Evolutionary conservation across 2,797 vertebrate species (phyloP).

Genomic region (Adrianichthys oophorus): DNA sequence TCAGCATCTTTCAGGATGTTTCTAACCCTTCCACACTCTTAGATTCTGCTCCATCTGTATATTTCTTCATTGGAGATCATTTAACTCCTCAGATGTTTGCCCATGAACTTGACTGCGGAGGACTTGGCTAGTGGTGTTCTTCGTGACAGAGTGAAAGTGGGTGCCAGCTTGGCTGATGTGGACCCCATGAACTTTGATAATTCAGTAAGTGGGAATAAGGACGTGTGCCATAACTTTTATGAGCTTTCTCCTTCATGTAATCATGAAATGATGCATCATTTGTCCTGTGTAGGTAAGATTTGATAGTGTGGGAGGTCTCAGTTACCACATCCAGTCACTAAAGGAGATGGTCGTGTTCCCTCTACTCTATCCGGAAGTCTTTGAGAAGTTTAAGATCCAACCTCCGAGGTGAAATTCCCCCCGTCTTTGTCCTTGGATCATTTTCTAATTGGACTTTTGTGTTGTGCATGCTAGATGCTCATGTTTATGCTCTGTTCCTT

Average conservation of each 20-base stretch:
- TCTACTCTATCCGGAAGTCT: slow-evolving; percentile 95
- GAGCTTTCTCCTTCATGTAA: background rate
- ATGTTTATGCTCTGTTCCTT: background rate
- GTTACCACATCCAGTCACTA: slow-evolving; percentile 93
- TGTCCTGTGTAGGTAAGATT: slow-evolving; percentile 85
- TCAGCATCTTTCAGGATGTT: no score
- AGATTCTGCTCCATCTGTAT: no score
- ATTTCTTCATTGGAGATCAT: background rate
- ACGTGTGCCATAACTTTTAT: background rate
- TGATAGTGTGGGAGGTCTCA: slow-evolving; percentile 93
- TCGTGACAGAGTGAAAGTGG: slow-evolving; percentile 93
- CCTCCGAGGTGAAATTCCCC: slow-evolving; percentile 87
- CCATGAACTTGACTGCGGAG: slow-evolving; percentile 93
- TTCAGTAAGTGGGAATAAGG: slow-evolving; percentile 80
- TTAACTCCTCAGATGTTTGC: slow-evolving; percentile 85
- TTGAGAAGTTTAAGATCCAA: slow-evolving; percentile 98
- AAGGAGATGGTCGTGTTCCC: slow-evolving; percentile 99
- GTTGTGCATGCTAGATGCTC: no score
- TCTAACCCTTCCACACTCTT: no score
- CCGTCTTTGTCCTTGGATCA: no score
- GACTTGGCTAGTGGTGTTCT: slow-evolving; percentile 93
- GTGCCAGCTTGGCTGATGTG: slow-evolving; percentile 95
- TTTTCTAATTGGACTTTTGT: no score
- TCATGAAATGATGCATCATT: background rate
- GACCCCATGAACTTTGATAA: slow-evolving; percentile 97